Conservation (phyloP, 37 sponge, comb jelly and placozoan genomes). For the Cliona cf. orientalis region DNA sequence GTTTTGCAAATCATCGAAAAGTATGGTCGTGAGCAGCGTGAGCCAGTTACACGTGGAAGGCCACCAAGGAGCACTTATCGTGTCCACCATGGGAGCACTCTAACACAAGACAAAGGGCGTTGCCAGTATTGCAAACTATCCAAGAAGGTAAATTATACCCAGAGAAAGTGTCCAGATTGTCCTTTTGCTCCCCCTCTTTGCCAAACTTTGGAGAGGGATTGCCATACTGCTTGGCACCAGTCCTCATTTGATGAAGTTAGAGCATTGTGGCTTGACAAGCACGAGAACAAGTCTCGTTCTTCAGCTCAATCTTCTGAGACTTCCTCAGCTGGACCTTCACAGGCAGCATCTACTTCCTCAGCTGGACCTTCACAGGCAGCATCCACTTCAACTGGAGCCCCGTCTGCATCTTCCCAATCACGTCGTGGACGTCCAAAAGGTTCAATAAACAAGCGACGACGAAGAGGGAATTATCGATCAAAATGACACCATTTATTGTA, state of each 20-base stretch:
- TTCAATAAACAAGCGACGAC: not conserved
- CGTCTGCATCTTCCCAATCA: not conserved
- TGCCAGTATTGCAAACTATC: not conserved
- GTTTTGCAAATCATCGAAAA: conserved; percentile 26
- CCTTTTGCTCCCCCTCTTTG: conserved; percentile 7
- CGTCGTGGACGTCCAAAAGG: conserved; percentile 19
- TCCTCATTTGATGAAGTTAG: not conserved
- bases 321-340: too few relatives aligned
- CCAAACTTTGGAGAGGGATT: conserved; percentile 12
- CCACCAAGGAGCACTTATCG: not conserved
- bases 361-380: too few relatives aligned
- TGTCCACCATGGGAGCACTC: not conserved
- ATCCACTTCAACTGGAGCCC: too few relatives aligned
- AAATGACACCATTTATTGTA: too few relatives aligned
- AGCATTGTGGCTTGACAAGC: not conserved
- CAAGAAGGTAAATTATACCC: too few relatives aligned
- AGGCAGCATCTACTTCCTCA: too few relatives aligned
- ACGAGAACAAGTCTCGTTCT: not conserved
- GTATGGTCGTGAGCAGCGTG: not conserved
- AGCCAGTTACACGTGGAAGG: not conserved
- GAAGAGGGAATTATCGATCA: conserved; percentile 18
- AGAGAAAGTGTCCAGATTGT: not conserved
- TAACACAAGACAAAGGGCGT: not conserved
- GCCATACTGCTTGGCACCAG: conserved; percentile 8
- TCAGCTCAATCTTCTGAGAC: too few relatives aligned